Conservation (phyloP, 2,888 invertebrate genomes). For the Nomada goodeniana region DNA sequence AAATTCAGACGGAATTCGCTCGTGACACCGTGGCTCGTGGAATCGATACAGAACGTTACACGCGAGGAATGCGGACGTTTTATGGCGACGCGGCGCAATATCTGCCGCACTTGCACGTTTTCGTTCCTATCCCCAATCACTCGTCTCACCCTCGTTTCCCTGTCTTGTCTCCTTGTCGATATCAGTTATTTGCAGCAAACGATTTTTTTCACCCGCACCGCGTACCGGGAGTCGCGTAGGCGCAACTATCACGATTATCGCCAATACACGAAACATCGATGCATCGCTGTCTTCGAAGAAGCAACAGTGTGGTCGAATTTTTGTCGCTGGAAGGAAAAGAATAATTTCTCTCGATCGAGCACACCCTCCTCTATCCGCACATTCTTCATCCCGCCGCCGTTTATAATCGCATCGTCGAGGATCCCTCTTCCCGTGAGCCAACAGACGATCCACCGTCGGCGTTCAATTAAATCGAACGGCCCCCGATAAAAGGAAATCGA, state of each 20-base stretch:
- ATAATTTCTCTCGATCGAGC: not conserved
- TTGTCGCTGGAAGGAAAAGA: too few species aligned
- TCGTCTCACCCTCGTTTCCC: not conserved
- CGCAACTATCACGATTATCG: not conserved
- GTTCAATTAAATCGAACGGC: conserved; percentile 30
- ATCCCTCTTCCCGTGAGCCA: not conserved
- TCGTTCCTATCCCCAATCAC: conserved; percentile 49
- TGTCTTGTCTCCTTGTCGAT: conserved; percentile 18
- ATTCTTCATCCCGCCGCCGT: not conserved
- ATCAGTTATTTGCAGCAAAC: conserved; percentile 62
- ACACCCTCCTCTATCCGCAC: too few species aligned
- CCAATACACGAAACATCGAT: too few species aligned
- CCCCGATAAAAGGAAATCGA: not conserved
- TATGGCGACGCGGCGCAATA: conserved; percentile 60
- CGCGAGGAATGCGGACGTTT: conserved; percentile 60
- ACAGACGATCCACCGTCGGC: not conserved
- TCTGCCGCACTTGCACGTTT: conserved; percentile 65
- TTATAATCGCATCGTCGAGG: not conserved
- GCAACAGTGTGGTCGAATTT: not conserved
- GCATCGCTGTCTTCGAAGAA: too few species aligned
- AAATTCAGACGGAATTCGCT: conserved; percentile 50
- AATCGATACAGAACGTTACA: conserved; percentile 55
- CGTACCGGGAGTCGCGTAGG: not conserved
- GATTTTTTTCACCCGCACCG: conserved; percentile 21
- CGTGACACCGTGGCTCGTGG: conserved; percentile 16